Percentiles rank a stretch among this genome's conserved stretches.
phyloP scores from a whole-genome alignment of 1,140 invertebrate species.

The Drosophila sulfurigaster region DNA sequence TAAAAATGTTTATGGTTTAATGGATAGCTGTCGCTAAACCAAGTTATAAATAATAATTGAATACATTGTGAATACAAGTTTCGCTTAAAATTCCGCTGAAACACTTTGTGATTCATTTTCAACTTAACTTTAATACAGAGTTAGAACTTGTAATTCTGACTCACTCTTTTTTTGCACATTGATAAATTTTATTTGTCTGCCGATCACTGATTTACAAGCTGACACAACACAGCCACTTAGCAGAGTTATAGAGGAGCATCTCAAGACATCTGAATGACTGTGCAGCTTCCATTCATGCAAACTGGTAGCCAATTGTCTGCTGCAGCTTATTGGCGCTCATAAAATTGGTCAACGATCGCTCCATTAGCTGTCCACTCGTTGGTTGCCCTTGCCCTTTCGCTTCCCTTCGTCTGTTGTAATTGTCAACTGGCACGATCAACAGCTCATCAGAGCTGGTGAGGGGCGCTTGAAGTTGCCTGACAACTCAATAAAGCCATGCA shows the following conservation, averaged over 20 bases:
- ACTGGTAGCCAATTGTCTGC: slow-evolving; percentile 69
- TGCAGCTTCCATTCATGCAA: slow-evolving; percentile 67
- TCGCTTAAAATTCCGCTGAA: not conserved
- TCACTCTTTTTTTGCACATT: not conserved
- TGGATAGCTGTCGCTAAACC: slow-evolving; percentile 1
- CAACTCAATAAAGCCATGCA: slow-evolving; percentile 71
- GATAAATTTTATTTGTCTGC: slow-evolving; percentile 33
- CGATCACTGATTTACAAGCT: slow-evolving; percentile 73
- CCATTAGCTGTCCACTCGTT: slow-evolving; percentile 60
- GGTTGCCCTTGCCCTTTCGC: not conserved
- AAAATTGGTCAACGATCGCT: slow-evolving; percentile 78
- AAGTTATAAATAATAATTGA: not conserved
- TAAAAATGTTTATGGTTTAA: slow-evolving; percentile 14
- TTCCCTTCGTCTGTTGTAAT: slow-evolving; percentile 58
- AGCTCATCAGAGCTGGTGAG: slow-evolving; percentile 67
- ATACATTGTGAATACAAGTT: not conserved
- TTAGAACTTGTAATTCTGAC: not conserved
- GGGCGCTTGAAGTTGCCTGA: slow-evolving; percentile 48
- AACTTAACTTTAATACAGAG: not conserved
- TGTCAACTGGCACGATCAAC: slow-evolving; percentile 82
- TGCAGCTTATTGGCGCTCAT: slow-evolving; percentile 52
- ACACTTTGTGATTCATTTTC: not conserved
- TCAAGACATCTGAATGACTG: slow-evolving; percentile 46
- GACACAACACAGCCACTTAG: slow-evolving; percentile 68
- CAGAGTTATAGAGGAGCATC: slow-evolving; percentile 49